Conservation (phyloP, 2,113 vertebrate genomes). For the Acrocephalus kingi region DNA sequence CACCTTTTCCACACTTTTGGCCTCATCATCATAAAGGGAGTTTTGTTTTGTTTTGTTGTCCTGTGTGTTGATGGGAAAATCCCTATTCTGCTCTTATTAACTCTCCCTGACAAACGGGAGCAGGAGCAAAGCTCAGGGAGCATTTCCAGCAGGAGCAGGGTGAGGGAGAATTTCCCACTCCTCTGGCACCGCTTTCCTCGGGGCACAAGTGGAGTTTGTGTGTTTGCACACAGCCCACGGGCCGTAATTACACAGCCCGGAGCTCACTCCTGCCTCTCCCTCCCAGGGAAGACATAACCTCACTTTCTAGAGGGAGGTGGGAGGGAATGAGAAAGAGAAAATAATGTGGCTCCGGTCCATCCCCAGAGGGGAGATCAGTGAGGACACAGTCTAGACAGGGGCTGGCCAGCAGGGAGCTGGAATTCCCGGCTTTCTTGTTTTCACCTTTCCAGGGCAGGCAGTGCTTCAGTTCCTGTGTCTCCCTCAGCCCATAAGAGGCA, state of each 20-base stretch:
- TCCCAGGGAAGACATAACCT: not conserved
- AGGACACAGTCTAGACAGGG: constrained; percentile 62
- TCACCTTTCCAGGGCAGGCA: constrained; percentile 16
- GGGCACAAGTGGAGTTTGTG: not conserved
- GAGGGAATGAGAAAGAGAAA: constrained; percentile 40
- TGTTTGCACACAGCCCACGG: not conserved
- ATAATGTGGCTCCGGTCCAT: constrained; percentile 31
- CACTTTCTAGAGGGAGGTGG: not conserved
- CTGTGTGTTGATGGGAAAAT: not conserved
- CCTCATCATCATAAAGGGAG: not conserved
- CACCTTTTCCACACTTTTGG: not conserved
- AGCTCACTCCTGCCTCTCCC: not conserved
- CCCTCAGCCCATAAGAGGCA: not conserved
- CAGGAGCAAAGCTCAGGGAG: not conserved
- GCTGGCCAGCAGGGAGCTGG: constrained; percentile 7
- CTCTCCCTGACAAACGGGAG: not conserved
- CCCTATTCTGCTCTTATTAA: not conserved
- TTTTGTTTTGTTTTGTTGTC: not conserved
- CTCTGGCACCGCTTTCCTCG: not conserved
- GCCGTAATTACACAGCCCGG: not conserved
- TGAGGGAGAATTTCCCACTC: not conserved
- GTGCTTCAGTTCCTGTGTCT: not conserved
- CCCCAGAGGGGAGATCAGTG: not conserved
- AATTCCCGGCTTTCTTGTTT: constrained; percentile 29
- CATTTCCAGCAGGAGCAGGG: not conserved